phyloP scores from a whole-genome alignment of 2,888 invertebrate species.

The Drosophila buzzatii region DNA sequence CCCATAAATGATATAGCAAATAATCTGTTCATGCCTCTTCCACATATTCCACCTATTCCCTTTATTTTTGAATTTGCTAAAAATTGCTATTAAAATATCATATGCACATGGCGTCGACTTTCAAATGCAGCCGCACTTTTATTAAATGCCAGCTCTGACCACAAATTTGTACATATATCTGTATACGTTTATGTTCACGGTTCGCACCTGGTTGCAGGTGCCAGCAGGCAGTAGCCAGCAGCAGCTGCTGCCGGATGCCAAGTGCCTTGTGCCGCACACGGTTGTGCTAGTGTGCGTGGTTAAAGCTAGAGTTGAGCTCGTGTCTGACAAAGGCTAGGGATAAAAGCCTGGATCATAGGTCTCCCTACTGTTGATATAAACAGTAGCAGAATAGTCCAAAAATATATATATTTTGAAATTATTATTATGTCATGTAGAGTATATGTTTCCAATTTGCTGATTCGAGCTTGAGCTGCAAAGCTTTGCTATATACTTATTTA shows the following conservation, averaged over 20 bases:
- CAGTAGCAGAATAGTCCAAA: not conserved
- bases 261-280: slow-evolving; percentile 1
- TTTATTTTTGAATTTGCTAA: slow-evolving; percentile 8
- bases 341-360: too few species aligned
- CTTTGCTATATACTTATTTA: too few species aligned
- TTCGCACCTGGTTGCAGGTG: slow-evolving; percentile 25
- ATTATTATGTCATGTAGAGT: too few species aligned
- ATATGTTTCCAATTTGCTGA: too few species aligned
- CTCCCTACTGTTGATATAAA: not conserved
- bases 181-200: slow-evolving; percentile 36
- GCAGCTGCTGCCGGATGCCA: slow-evolving; percentile 26
- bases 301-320: slow-evolving; percentile 12
- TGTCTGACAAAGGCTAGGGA: not conserved
- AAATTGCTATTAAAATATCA: slow-evolving; percentile 45
- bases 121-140: slow-evolving; percentile 61
- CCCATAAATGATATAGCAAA: slow-evolving; percentile 74
- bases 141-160: slow-evolving; percentile 63
- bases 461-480: too few species aligned
- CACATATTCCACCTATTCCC: not conserved
- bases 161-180: slow-evolving; percentile 49
- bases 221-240: slow-evolving; percentile 13
- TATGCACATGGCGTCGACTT: slow-evolving; percentile 53
- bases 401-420: too few species aligned
- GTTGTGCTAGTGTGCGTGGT: not conserved
- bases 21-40: slow-evolving; percentile 29